A percentile compares a stretch with the other conserved stretches of the same genome.
phyloP scores from a whole-genome alignment of 2,888 invertebrate genomes.

The Noctua janthe region DNA sequence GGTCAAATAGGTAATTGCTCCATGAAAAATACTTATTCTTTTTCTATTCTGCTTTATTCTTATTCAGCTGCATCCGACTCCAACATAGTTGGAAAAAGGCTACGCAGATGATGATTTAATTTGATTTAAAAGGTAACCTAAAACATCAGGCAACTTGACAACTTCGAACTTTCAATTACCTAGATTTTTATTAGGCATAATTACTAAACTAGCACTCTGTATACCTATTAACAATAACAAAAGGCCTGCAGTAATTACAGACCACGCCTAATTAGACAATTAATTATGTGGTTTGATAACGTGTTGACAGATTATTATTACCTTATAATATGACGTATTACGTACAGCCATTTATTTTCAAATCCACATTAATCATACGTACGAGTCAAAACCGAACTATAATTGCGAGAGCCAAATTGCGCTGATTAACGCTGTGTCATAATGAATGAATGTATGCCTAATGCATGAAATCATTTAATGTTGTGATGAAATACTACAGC shows the following conservation, averaged over 20 bases:
- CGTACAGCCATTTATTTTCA: constrained; percentile 27
- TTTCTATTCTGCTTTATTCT: too few species aligned
- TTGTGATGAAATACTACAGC: neutral
- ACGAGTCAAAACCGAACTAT: neutral
- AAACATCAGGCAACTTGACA: too few species aligned
- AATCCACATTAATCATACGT: constrained; percentile 31
- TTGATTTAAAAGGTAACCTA: neutral
- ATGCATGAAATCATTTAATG: neutral
- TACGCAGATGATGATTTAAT: neutral
- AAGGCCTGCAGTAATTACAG: neutral
- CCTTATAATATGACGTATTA: constrained; percentile 30
- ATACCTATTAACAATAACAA: neutral
- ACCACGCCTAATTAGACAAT: constrained; percentile 24
- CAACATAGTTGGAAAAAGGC: neutral
- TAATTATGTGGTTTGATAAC: constrained; percentile 33
- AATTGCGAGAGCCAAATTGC: neutral
- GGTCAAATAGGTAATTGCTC: too few species aligned
- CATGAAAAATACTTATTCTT: too few species aligned
- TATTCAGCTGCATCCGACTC: neutral
- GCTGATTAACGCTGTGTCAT: neutral
- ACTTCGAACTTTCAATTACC: neutral
- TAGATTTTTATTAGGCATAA: neutral
- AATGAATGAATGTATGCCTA: neutral
- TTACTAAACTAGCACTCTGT: neutral
- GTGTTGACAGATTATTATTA: constrained; percentile 37